Evolutionary conservation across 2,888 invertebrate species (phyloP).

Genomic region (Tenthredo amoena): DNA sequence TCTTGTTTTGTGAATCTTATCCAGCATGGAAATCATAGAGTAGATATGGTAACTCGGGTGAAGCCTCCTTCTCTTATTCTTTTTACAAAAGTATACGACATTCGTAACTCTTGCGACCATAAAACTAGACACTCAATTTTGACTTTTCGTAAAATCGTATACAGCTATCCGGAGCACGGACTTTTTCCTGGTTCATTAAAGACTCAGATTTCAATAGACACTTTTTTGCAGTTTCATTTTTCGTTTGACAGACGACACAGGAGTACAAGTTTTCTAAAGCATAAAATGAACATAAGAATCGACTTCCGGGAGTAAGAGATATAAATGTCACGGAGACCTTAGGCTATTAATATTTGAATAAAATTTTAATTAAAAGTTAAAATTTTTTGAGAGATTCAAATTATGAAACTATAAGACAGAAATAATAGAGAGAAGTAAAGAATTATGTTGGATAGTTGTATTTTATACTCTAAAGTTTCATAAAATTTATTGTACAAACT

Average conservation of each 20-base stretch:
- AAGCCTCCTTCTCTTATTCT: neutral
- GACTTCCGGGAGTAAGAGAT: neutral
- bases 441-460: neutral
- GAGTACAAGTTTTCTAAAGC: neutral
- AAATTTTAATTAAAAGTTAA: neutral
- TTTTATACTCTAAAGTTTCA: neutral
- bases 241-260: neutral
- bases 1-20: neutral
- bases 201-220: neutral
- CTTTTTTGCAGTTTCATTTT: neutral
- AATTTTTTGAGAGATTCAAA: neutral
- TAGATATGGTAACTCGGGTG: neutral
- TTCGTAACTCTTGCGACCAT: neutral
- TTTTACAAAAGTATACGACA: neutral
- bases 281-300: slow-evolving; percentile 3
- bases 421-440: neutral
- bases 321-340: neutral
- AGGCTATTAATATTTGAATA: neutral
- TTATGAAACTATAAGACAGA: neutral
- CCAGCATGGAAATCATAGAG: neutral
- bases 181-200: neutral
- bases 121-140: neutral
- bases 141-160: neutral
- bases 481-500: slow-evolving; percentile 15
- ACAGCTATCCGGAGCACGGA: neutral